These are phyloP conservation scores for Phylloscopus trochiloides DNA, from an alignment of 2,113 vertebrate species.

Conservation along the genomic window DNA sequence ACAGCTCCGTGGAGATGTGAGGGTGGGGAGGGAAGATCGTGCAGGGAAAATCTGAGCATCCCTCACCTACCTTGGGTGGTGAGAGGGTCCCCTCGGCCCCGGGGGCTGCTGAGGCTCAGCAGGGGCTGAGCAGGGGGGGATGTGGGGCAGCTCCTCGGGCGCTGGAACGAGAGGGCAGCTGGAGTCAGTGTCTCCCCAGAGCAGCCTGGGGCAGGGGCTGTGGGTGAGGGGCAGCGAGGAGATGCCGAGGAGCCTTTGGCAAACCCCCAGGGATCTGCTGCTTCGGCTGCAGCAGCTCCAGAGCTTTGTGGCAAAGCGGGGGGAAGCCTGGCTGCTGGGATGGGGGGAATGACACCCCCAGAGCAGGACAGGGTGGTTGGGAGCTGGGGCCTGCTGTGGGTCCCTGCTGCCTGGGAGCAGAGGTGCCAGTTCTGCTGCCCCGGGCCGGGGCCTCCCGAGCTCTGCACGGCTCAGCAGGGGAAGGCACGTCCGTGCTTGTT, in stretches of 20 bases:
- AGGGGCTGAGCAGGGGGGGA: background rate
- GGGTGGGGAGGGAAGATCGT: fast-evolving
- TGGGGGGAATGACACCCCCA: too few relatives aligned
- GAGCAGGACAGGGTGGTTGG: background rate
- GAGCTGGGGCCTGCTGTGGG: background rate
- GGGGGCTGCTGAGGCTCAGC: background rate
- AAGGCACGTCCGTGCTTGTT: background rate
- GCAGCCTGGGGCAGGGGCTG: background rate
- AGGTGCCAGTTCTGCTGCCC: background rate
- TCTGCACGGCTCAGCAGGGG: background rate
- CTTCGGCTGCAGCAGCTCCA: background rate
- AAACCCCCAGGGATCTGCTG: background rate
- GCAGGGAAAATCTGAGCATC: fast-evolving
- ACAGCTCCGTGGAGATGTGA: fast-evolving
- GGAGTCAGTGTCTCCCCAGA: background rate
- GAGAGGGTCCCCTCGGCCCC: background rate
- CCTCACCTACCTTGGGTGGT: conserved; percentile 41
- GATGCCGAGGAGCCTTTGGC: background rate
- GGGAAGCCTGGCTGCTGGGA: background rate
- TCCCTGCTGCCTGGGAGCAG: background rate
- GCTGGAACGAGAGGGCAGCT: conserved; percentile 10
- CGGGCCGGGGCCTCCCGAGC: fast-evolving
- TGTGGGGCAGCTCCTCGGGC: background rate
- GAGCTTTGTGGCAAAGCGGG: background rate
- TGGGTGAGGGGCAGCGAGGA: background rate